Base-by-base conservation (phyloP, 2,888 invertebrate species). In the Leptopterna dolabrata region DNA sequence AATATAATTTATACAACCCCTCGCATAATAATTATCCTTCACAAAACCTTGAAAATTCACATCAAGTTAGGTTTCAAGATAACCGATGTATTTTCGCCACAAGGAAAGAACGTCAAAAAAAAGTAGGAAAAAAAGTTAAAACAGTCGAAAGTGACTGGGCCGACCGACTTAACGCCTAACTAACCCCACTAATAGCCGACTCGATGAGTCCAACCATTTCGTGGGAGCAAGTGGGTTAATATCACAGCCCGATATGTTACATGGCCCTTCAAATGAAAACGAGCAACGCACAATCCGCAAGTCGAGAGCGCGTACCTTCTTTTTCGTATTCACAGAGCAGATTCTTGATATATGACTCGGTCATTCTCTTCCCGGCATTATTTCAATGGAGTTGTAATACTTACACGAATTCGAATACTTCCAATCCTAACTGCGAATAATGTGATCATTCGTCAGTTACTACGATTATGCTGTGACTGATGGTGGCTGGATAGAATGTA, bases 91-190 rank as follows among this genome's bases (percentile, higher is more conserved):
- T 63, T 63, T 19, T 63, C 11, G 63, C 63, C 9, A 13, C 9
- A 73, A 16, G 43, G 41, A 9, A 36, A 51, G 1, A 47, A 81
- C 24, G 30, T 11, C 41, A 70, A 83, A 83, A 82, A 36, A 82
- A n/a, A n/a, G n/a, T n/a, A n/a, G n/a, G n/a, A n/a, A n/a, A n/a
- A n/a, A n/a, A 63, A 14, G 55, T 30, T 29, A 86, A 51, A 55
- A 86, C 30, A 45, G 76, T 86, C 76, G 76, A 76, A 86, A 76
- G 76, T 76, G 76, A 86, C 76, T 73, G 55, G 51, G 36, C 30
- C 76, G 86, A 41, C 76, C 86, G 55, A 86, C 86, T 86, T 86
- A 86, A 86, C 76, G 86, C 86, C 51, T 36, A 86, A 86, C 86
- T 86, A 86, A 86, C 86, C 51, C 29, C 36, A 13, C 24, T 86